phyloP scores from a whole-genome alignment of 2,113 vertebrate genomes.

The Scortum barcoo region DNA sequence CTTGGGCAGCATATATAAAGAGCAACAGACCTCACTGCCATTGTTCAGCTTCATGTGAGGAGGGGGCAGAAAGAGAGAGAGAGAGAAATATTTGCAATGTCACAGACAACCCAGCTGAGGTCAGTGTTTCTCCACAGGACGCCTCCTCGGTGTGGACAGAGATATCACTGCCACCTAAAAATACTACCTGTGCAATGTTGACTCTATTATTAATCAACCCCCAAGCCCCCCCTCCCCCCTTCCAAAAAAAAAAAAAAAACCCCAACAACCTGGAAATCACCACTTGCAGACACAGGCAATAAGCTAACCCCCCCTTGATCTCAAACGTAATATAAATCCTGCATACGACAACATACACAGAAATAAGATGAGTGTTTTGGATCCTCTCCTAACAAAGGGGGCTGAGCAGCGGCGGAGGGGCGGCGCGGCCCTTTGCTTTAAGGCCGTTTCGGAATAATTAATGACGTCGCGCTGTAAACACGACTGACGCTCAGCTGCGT shows the following conservation, averaged over 20 bases:
- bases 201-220: constrained; percentile 1
- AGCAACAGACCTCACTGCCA: neutral
- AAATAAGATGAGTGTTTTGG: neutral
- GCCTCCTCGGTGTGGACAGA: neutral
- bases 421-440: too few species aligned
- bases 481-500: constrained; percentile 81
- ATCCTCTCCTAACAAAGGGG: constrained; percentile 35
- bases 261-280: neutral
- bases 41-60: neutral
- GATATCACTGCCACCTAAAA: constrained; percentile 20
- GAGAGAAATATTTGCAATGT: constrained; percentile 19
- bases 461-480: constrained; percentile 86
- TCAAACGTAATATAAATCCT: neutral
- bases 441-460: constrained; percentile 73
- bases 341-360: neutral
- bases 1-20: neutral
- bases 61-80: neutral
- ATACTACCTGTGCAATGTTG: constrained; percentile 1
- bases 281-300: neutral
- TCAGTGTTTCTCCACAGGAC: constrained; percentile 65
- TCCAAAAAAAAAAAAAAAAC: too few species aligned
- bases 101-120: constrained; percentile 48
- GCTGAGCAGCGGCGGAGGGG: neutral
- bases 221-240: too few species aligned
- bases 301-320: too few species aligned